phyloP scores from a whole-genome alignment of 1,140 invertebrate species.

The Drosophila serrata region DNA sequence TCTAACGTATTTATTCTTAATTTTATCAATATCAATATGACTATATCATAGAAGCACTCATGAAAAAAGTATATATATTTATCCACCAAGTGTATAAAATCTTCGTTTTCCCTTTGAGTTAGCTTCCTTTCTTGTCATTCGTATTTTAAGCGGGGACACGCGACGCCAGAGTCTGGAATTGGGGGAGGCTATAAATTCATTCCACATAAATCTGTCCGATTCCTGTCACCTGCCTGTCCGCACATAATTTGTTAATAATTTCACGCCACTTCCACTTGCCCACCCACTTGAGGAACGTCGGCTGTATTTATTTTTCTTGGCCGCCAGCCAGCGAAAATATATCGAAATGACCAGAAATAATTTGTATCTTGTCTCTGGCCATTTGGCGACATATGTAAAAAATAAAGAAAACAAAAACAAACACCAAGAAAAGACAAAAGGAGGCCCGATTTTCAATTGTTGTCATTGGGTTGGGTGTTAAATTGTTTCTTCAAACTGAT shows the following conservation, averaged over 20 bases:
- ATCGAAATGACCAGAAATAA: conserved; percentile 18
- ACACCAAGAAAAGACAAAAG: neutral
- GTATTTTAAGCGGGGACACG: conserved; percentile 39
- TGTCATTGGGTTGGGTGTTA: conserved; percentile 18
- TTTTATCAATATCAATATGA: no score
- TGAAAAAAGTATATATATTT: no score
- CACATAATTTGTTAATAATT: conserved; percentile 66
- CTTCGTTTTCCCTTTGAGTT: neutral
- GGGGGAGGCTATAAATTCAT: conserved; percentile 34
- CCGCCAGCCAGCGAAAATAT: conserved; percentile 22
- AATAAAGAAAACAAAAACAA: neutral
- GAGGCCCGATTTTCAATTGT: neutral
- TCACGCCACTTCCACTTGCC: conserved; percentile 24
- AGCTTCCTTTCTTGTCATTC: neutral
- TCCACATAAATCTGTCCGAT: conserved; percentile 58
- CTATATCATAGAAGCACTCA: no score
- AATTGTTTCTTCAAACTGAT: conserved; percentile 30
- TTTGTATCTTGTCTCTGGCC: conserved; percentile 31
- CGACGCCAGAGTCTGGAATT: conserved; percentile 11
- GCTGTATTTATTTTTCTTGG: conserved; percentile 27
- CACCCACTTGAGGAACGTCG: conserved; percentile 29
- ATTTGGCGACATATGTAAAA: conserved; percentile 31
- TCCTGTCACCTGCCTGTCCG: conserved; percentile 66
- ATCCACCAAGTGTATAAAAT: no score
- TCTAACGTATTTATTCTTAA: no score